These are phyloP conservation scores for Aphidius ervi DNA, from an alignment of 1,140 invertebrate species.

Conservation along the genomic window DNA sequence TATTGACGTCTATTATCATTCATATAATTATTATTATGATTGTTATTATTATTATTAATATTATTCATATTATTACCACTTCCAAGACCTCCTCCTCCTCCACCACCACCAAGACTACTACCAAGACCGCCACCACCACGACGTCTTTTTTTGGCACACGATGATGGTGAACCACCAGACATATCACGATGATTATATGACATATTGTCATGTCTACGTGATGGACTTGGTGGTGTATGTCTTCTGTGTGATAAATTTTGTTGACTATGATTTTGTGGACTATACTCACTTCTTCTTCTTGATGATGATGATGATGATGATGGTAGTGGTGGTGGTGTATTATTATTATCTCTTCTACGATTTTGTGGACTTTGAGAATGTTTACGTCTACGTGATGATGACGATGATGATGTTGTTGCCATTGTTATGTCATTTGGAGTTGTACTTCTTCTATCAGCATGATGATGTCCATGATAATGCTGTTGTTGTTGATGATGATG, in stretches of 20 bases:
- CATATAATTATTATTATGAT: too few relatives aligned
- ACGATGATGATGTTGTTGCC: slow-evolving; percentile 9
- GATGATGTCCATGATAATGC: slow-evolving; percentile 11
- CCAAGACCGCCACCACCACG: slow-evolving; percentile 39
- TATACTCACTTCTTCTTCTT: slow-evolving; percentile 39
- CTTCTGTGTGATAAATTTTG: slow-evolving; percentile 40
- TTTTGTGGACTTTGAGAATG: slow-evolving; percentile 43
- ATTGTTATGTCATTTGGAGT: slow-evolving; percentile 22
- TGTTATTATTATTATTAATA: too few relatives aligned
- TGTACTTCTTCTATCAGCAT: slow-evolving; percentile 30
- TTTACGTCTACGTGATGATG: slow-evolving; percentile 28
- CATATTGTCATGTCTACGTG: slow-evolving; percentile 32
- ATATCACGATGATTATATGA: background rate
- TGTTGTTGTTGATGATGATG: too few relatives aligned
- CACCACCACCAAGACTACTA: too few relatives aligned
- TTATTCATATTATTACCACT: too few relatives aligned
- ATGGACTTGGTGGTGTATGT: slow-evolving; percentile 37
- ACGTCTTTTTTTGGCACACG: slow-evolving; percentile 40
- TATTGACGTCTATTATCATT: too few relatives aligned
- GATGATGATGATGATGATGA: too few relatives aligned
- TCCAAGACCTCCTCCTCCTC: too few relatives aligned
- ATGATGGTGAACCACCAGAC: too few relatives aligned
- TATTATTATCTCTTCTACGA: slow-evolving; percentile 40
- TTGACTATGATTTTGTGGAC: slow-evolving; percentile 34
- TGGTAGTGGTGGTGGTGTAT: slow-evolving; percentile 17